Evolutionary conservation across 2,888 invertebrate species (phyloP), one percentile per base, ranked within the genome.

Genomic region (Monopis laevigella): DNA sequence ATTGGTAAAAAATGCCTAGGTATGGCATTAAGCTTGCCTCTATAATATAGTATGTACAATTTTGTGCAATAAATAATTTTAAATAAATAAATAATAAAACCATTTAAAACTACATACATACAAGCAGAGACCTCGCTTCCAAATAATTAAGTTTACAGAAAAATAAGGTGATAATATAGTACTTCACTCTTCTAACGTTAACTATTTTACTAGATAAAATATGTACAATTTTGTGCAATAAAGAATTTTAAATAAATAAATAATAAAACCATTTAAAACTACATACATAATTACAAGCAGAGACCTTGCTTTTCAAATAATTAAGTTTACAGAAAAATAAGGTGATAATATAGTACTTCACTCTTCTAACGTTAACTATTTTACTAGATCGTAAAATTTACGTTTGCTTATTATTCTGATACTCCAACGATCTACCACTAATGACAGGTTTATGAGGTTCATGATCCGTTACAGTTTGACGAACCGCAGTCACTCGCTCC

Each of bases 401-500:
- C 14, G 32, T 32, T 32, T 32, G 17, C 14, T 32, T 30, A 30
- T 32, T 30, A 12, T 30, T 32, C 14, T 17, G 17, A 32, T 32
- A 32, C 32, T 32, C 14, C 14, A 13, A 28, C 4, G 11, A 32
- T 32, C 11, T 17, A 17, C 32, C 32, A 10, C 32, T 32, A 17
- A 32, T 14, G 32, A 32, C 17, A 10, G 32, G n/a, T 32, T 32
- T 32, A 32, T 17, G 32, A 32, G 32, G 32, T 32, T 17, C 17
- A 14, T 32, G 32, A 32, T 32, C 32, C 17, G 13, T 30, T 7
- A 32, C 16, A 32, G 32, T 32, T 32, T 32, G 32, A 32, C 32
- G 32, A 32, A 30, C 11, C 12, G 32, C 17, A 32, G 7, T 32
- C 32, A 29, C 14, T 29, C 14, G 32, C 14, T 32, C 16, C 6